phyloP scores from a whole-genome alignment of 2,888 invertebrate species.

The Heliconius ethilla region DNA sequence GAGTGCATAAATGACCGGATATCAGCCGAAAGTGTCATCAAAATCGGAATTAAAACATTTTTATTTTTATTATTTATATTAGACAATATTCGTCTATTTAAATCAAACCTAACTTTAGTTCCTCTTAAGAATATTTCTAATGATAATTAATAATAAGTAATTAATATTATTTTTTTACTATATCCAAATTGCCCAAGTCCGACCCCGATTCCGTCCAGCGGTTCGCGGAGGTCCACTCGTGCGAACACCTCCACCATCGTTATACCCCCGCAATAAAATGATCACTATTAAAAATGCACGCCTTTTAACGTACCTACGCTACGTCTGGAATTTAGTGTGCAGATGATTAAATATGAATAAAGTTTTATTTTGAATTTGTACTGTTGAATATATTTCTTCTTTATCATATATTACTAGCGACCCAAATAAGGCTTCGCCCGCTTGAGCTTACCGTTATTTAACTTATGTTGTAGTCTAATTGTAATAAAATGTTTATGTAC shows the following conservation, averaged over 20 bases:
- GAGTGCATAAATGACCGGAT: too few species aligned
- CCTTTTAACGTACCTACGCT: constrained; percentile 31
- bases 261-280: constrained; percentile 46
- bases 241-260: constrained; percentile 43
- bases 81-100: too few species aligned
- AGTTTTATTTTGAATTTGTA: not conserved
- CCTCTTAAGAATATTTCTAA: not conserved
- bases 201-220: constrained; percentile 43
- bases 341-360: constrained; percentile 16
- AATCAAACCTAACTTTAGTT: not conserved
- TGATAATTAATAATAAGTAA: not conserved
- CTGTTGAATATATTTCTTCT: not conserved
- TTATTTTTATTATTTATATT: too few species aligned
- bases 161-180: not conserved
- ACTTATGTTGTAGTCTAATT: too few species aligned
- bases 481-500: too few species aligned
- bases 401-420: too few species aligned
- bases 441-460: too few species aligned
- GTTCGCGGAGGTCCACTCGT: constrained; percentile 46
- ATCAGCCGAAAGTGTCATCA: too few species aligned
- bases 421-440: too few species aligned
- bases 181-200: constrained; percentile 27
- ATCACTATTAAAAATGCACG: constrained; percentile 41
- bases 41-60: too few species aligned
- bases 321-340: constrained; percentile 1